These are phyloP conservation scores for Ophion obscuratus DNA, from an alignment of 2,888 invertebrate species.

Conservation along the genomic window DNA sequence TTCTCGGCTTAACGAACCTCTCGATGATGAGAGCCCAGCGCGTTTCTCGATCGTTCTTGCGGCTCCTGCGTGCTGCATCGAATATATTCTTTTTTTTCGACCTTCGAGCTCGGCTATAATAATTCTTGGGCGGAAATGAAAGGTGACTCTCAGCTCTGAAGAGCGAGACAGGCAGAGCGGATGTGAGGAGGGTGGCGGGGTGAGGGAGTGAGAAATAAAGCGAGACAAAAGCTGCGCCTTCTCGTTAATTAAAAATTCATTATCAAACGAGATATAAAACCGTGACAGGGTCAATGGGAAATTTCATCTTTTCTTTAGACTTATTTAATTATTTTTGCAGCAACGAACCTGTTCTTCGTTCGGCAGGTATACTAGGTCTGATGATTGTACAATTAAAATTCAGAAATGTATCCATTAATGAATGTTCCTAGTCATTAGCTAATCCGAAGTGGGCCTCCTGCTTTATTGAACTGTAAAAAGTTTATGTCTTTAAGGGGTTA, in stretches of 20 bases:
- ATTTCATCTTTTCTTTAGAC: conserved; percentile 35
- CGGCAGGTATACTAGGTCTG: too few relatives aligned
- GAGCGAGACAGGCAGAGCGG: neutral
- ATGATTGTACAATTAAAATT: neutral
- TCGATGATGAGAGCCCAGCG: conserved; percentile 31
- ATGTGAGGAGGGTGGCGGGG: neutral
- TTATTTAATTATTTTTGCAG: conserved; percentile 36
- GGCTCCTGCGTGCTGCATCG: conserved; percentile 28
- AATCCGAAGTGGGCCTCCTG: too few relatives aligned
- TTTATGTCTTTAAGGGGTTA: too few relatives aligned
- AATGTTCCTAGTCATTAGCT: too few relatives aligned
- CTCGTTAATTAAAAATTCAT: conserved; percentile 62
- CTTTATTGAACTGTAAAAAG: too few relatives aligned
- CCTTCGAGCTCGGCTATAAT: conserved; percentile 36
- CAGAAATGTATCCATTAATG: neutral
- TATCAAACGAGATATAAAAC: conserved; percentile 37
- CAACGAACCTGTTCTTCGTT: too few relatives aligned
- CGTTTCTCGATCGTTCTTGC: conserved; percentile 41
- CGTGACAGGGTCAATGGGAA: conserved; percentile 39
- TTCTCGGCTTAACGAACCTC: conserved; percentile 57
- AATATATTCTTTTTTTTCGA: conserved; percentile 27
- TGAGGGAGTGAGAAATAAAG: neutral
- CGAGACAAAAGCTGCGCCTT: neutral
- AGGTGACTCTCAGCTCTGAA: conserved; percentile 20
- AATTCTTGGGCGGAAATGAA: conserved; percentile 47